Evolutionary conservation across 1,140 invertebrate species (phyloP), one percentile per base, ranked within the genome.

Genomic region (Maniola jurtina): DNA sequence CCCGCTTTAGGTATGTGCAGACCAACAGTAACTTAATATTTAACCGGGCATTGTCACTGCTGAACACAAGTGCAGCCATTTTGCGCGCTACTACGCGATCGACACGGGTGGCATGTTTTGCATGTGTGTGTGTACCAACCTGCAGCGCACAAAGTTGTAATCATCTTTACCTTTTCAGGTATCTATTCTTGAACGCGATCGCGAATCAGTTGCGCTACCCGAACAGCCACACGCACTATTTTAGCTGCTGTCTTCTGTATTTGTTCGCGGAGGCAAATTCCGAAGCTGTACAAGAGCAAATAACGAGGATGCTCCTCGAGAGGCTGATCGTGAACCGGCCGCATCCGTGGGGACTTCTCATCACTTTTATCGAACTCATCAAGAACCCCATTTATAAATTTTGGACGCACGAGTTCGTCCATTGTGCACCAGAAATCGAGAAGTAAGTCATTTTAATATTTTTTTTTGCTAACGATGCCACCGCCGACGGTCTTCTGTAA

Each of bases 301-400:
- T 96, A 6, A 96, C 96, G 0, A 95, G 99, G 81, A 99, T 99
- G 64, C 91, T 99, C 7, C 92, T 99, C 15, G 99, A 99, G 86
- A 92, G 99, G 77, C 92, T 99, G 14, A 99, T 99, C 70, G 98
- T 99, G 0, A 99, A 99, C 86, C 93, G 99, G 68, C 99, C 99
- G 8, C 99, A 99, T 92, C 99, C 99, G 1, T 99, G 99, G 99
- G 99, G 99, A 35, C 91, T 99, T 9, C 92, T 99, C 6, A 98
- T 99, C 55, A 99, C 99, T 0, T 99, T 99, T 88, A 99, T 99
- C 76, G 99, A 99, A 91, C 93, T 99, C 14, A 99, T 99, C 76
- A 99, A 99, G 83, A 99, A 99, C 92, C 97, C 97, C 10, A 95
- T 95, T n/a, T 99, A 99, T 92, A 99, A 99, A 89, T 99, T 99